Base-by-base conservation (phyloP, 2,888 invertebrate species). In the Dynastes hyllus region DNA sequence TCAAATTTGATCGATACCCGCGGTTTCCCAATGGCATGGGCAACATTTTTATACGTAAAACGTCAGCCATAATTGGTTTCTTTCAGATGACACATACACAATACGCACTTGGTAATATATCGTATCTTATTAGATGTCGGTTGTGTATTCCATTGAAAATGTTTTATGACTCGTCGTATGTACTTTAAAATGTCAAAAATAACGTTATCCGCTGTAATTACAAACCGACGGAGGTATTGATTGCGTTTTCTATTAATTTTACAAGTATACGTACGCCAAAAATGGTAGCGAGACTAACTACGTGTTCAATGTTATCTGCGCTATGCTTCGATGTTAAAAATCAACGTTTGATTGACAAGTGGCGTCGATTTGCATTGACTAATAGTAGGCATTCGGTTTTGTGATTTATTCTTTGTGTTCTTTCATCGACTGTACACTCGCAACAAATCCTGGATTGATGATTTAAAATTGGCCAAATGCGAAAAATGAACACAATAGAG, bases 71-170 rank as follows among this genome's bases (percentile, higher is more conserved):
- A 63, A 63, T 63, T 63, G 29, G 63, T 63, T 63, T 63, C 63
- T 63, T 32, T 63, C 63, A 32, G 63, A 63, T 63, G 63, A 63
- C 63, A 63, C 8, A 29, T 63, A 32, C 32, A 63, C 63, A 63
- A 63, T 63, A 11, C 63, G 29, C 4, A 27, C 27, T 13, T 5
- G 29, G 27, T 29, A 63, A 29, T 27, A 29, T 63, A 29, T 63
- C 11, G 63, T 63, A 32, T 13, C 63, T 63, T 63, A 63, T 63
- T 63, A 63, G 63, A 32, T 32, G 29, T 63, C 63, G 29, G 55
- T 58, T 22, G 55, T 58, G 22, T 58, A 58, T 58, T 22, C 22
- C 22, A 32, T 63, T 63, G 32, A 13, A 63, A 32, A 32, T 32
- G 32, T 63, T 63, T 63, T 63, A 63, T 32, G 63, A 11, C 27